Percentiles rank a stretch among this genome's conserved stretches.
Conservation (phyloP, 2,888 invertebrate genomes). For the Archaeoteleia sp. region DNA sequence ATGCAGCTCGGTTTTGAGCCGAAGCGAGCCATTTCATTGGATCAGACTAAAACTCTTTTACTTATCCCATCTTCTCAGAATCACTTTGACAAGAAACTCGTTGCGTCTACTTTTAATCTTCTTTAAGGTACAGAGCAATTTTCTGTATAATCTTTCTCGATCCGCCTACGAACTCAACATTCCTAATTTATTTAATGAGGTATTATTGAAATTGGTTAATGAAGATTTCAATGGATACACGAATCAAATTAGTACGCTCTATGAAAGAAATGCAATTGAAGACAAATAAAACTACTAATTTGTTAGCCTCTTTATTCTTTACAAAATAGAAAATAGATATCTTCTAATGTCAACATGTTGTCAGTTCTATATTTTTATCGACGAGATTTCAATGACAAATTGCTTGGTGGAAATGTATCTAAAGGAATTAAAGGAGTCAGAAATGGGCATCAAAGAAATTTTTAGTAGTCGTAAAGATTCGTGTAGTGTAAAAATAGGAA, state of each 20-base stretch:
- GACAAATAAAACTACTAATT: too few relatives aligned
- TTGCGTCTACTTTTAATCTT: constrained; percentile 4
- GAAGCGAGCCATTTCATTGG: not conserved
- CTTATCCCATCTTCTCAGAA: constrained; percentile 6
- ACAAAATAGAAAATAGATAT: too few relatives aligned
- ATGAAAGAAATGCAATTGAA: constrained; percentile 3
- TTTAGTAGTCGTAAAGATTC: too few relatives aligned
- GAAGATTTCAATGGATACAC: constrained; percentile 6
- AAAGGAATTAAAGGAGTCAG: too few relatives aligned
- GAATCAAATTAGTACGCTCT: constrained; percentile 1
- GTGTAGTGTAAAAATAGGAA: too few relatives aligned
- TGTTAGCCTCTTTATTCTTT: too few relatives aligned
- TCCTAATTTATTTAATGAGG: constrained; percentile 17
- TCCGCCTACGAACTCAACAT: constrained; percentile 4
- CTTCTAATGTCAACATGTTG: too few relatives aligned
- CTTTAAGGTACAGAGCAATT: not conserved
- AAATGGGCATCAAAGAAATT: too few relatives aligned
- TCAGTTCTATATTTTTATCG: too few relatives aligned
- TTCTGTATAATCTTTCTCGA: constrained; percentile 3
- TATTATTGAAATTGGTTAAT: constrained; percentile 25
- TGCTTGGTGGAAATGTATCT: too few relatives aligned
- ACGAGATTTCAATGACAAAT: too few relatives aligned
- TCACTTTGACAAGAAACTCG: constrained; percentile 6
- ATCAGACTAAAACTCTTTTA: constrained; percentile 2
- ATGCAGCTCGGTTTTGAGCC: too few relatives aligned